Evolutionary conservation across 2,113 vertebrate genomes (phyloP).

Genomic region (Tragelaphus strepsiceros): DNA sequence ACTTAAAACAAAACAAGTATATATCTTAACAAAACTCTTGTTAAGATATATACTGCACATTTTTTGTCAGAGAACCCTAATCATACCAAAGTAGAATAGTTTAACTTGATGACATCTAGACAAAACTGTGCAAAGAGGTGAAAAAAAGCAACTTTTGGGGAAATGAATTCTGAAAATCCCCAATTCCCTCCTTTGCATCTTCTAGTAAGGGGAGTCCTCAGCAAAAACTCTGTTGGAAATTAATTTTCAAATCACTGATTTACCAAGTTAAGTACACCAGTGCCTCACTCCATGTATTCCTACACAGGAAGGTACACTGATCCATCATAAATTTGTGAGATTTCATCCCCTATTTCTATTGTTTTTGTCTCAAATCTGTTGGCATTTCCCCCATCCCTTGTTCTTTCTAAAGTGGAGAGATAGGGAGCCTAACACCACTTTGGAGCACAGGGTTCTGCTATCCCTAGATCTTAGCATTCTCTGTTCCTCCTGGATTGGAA

Average conservation of each 20-base stretch:
- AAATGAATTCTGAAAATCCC: background rate
- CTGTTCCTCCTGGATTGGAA: background rate
- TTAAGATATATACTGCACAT: background rate
- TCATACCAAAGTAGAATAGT: background rate
- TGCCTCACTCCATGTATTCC: background rate
- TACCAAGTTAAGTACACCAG: background rate
- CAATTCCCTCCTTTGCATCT: background rate
- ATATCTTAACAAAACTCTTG: background rate
- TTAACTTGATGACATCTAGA: background rate
- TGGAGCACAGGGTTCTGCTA: background rate
- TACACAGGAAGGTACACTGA: background rate
- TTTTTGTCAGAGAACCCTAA: background rate
- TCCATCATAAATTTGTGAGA: background rate
- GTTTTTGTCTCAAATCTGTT: background rate
- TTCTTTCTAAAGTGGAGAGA: background rate
- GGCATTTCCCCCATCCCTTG: background rate
- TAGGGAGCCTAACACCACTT: background rate
- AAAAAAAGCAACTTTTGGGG: background rate
- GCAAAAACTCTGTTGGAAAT: background rate
- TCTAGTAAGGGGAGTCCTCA: background rate
- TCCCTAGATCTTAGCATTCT: background rate
- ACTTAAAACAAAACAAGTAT: background rate
- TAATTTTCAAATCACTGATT: background rate
- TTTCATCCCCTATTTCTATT: background rate
- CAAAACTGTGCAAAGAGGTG: background rate